Evolutionary conservation across 2,888 invertebrate species (phyloP), one percentile per base, ranked within the genome.

Genomic region (Drosophila demipolita): DNA sequence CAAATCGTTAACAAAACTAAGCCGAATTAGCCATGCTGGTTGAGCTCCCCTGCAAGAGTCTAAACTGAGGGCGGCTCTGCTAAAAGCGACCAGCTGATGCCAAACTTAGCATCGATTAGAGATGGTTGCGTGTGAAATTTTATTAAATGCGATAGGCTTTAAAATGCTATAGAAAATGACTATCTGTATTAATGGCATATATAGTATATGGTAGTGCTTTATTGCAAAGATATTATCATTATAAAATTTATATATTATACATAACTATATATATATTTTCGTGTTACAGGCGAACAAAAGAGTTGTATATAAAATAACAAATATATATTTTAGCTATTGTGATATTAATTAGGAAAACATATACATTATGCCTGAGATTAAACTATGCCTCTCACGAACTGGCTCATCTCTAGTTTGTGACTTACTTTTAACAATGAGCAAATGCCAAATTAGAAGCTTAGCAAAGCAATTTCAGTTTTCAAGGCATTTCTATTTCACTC

Each of bases 1-100:
- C 84, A 71, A 87, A 86, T 84, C 87, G 83, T 84, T 88, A 87
- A 73, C 82, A 85, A 78, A 83, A 83, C 85, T 85, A 85, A 87
- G 83, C 83, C 87, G 78, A 36, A 82, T 87, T 88, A 79, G 82
- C 67, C 64, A 79, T 59, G 85, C 78, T 76, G 66, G 55, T 73
- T 68, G 70, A 62, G 53, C 1, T 61, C 55, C 48, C 40, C 1
- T 40, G 55, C 11, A 40, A 63, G 57, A 15, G 23, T n/a, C 7
- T 38, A 48, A 55, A 23, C 38, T 32, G 57, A 33, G 61, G 36
- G 55, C 48, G 38, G 38, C 33, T 65, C 40, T 38, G 54, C 55
- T 8, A 66, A 40, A 35, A 12, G 26, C 38, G 38, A 49, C 36
- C 82, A 84, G 79, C 81, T 79, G 83, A 64, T 69, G 78, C 58